Evolutionary conservation across 2,113 vertebrate genomes (phyloP).

Genomic region (Tiliqua scincoides): DNA sequence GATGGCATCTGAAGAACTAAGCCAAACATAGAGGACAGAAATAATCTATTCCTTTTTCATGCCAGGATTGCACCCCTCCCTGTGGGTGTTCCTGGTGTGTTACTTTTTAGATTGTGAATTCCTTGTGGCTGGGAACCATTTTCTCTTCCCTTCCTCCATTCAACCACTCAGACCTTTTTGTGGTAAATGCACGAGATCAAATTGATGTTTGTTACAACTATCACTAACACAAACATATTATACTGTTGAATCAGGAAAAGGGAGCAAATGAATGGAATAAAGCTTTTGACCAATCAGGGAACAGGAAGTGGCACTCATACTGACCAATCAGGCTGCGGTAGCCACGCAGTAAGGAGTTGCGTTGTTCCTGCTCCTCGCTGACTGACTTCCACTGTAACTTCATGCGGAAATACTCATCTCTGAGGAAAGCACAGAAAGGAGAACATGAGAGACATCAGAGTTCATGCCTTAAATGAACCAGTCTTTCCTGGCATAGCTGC

Average conservation of each 20-base stretch:
- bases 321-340: constrained; percentile 89
- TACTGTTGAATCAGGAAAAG: neutral
- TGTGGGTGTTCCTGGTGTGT: too few species aligned
- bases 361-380: constrained; percentile 89
- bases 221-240: neutral
- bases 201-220: too few species aligned
- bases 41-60: too few species aligned
- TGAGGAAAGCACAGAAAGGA: constrained; percentile 27
- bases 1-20: neutral
- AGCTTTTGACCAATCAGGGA: neutral
- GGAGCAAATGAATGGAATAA: neutral
- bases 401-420: constrained; percentile 93
- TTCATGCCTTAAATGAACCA: neutral
- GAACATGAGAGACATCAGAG: too few species aligned
- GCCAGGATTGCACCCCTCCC: too few species aligned
- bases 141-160: too few species aligned
- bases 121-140: too few species aligned
- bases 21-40: neutral
- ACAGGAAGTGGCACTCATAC: constrained; percentile 26
- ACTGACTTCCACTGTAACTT: constrained; percentile 95
- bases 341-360: constrained; percentile 88
- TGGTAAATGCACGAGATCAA: too few species aligned
- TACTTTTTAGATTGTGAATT: too few species aligned
- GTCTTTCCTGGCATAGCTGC: neutral
- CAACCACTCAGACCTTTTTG: too few species aligned